phyloP scores from a whole-genome alignment of 35 echinoderm and acorn worm species.

The Lytechinus variegatus region DNA sequence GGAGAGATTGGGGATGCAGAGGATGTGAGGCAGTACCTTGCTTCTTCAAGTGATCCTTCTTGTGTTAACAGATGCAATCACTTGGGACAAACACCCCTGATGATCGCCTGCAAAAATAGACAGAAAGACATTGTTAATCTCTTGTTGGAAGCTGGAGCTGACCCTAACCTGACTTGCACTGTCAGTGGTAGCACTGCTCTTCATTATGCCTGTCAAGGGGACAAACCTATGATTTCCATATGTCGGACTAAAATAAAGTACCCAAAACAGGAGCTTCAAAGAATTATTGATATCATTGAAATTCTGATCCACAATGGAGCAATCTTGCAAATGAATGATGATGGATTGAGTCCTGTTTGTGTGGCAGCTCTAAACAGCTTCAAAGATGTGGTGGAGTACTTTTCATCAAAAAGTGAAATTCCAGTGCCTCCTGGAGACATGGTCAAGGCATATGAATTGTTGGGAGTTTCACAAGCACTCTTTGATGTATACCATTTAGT shows the following conservation, averaged over 20 bases:
- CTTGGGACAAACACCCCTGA: background rate
- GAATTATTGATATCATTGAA: background rate
- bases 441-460: background rate
- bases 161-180: background rate
- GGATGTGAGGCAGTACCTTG: background rate
- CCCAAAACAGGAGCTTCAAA: background rate
- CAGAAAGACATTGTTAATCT: background rate
- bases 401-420: background rate
- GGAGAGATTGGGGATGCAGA: background rate
- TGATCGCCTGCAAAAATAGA: background rate
- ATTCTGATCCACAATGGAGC: background rate
- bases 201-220: background rate
- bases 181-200: background rate
- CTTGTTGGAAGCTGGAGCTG: background rate
- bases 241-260: background rate
- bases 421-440: background rate
- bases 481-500: background rate
- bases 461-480: background rate
- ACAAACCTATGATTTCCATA: background rate
- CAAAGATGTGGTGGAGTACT: background rate
- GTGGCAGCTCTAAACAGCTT: background rate
- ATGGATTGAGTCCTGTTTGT: background rate
- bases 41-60: background rate
- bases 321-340: background rate
- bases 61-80: background rate